These are phyloP conservation scores for Chiloscyllium plagiosum DNA, from an alignment of 2,113 vertebrate species.

Conservation along the genomic window DNA sequence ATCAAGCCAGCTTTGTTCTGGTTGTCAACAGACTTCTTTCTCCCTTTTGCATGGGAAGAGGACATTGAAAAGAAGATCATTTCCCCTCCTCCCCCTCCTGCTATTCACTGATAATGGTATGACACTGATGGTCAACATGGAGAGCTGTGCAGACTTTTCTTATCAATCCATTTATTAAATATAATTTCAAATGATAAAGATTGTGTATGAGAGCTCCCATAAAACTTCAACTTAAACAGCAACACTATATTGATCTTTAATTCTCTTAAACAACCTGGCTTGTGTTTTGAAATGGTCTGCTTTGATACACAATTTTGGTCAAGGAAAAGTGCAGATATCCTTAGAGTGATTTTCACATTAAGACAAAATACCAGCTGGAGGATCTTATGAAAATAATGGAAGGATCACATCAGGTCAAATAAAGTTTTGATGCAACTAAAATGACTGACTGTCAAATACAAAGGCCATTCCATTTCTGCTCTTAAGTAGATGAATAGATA, in stretches of 20 bases:
- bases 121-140: not conserved
- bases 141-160: slow-evolving; percentile 1
- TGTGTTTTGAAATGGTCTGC: not conserved
- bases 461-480: not conserved
- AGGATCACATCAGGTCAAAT: not conserved
- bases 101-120: not conserved
- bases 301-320: not conserved
- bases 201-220: not conserved
- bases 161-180: not conserved
- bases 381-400: not conserved
- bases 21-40: not conserved
- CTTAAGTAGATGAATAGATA: not conserved
- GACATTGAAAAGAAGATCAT: not conserved
- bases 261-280: not conserved
- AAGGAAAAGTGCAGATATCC: not conserved
- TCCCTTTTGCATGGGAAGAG: not conserved
- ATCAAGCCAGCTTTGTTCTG: slow-evolving; percentile 26
- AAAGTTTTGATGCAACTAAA: not conserved
- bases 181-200: not conserved
- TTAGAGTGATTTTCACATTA: not conserved
- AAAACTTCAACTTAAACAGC: not conserved
- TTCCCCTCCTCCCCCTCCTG: not conserved
- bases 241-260: not conserved
- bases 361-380: not conserved
- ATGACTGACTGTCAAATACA: not conserved